Conservation (phyloP, 2,888 invertebrate genomes). For the Apamea monoglypha region DNA sequence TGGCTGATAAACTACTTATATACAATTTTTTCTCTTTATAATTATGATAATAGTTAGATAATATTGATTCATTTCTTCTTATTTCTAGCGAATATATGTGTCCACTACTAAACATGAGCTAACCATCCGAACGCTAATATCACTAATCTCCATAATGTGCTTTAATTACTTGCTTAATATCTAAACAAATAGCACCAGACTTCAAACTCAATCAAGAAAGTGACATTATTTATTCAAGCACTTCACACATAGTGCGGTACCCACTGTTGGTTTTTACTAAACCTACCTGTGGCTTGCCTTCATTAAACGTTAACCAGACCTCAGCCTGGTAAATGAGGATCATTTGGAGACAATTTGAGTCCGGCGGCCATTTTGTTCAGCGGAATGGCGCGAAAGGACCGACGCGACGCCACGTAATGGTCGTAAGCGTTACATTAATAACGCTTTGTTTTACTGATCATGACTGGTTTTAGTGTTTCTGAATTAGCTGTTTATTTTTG, state of each 20-base stretch:
- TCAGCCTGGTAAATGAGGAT: constrained; percentile 55
- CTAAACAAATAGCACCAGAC: background rate
- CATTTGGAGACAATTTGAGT: constrained; percentile 55
- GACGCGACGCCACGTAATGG: constrained; percentile 13
- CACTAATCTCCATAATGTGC: background rate
- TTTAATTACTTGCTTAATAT: background rate
- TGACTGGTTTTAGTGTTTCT: constrained; percentile 12
- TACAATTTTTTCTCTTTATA: too few relatives aligned
- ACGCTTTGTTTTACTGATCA: constrained; percentile 43
- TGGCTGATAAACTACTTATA: too few relatives aligned
- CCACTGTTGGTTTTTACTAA: constrained; percentile 19
- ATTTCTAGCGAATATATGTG: too few relatives aligned
- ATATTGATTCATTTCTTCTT: too few relatives aligned
- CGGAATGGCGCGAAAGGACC: constrained; percentile 33
- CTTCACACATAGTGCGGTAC: background rate
- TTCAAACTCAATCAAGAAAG: constrained; percentile 36
- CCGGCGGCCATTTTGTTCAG: constrained; percentile 52
- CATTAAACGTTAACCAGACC: constrained; percentile 58
- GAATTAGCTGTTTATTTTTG: constrained; percentile 23
- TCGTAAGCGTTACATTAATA: constrained; percentile 44
- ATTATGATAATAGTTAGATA: too few relatives aligned
- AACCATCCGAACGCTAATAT: background rate
- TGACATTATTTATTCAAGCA: constrained; percentile 38
- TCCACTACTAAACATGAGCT: background rate
- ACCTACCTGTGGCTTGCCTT: constrained; percentile 37